Evolutionary conservation across 2,888 invertebrate genomes (phyloP).

Genomic region (Mesorhabditis spiculigera): DNA sequence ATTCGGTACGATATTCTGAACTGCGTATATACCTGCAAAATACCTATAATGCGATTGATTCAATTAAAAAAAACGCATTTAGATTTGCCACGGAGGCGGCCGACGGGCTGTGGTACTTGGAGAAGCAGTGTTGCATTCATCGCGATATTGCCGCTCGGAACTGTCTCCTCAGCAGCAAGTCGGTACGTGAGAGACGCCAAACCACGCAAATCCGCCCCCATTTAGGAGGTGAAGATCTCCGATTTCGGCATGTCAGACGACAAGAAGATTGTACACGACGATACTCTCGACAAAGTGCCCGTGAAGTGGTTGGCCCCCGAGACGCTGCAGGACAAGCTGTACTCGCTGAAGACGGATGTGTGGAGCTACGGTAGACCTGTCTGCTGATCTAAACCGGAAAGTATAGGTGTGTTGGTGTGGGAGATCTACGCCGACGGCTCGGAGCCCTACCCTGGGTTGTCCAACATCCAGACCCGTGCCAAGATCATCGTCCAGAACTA

Average conservation of each 20-base stretch:
- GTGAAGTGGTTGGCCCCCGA: slow-evolving; percentile 55
- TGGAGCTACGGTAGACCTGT: slow-evolving; percentile 24
- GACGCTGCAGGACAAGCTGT: slow-evolving; percentile 45
- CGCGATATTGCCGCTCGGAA: slow-evolving; percentile 81
- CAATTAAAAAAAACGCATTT: slow-evolving; percentile 9
- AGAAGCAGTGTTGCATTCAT: slow-evolving; percentile 78
- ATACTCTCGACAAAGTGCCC: slow-evolving; percentile 51
- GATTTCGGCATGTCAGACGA: slow-evolving; percentile 58
- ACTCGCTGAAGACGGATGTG: slow-evolving; percentile 47
- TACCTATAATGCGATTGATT: too few relatives aligned
- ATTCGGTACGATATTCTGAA: too few relatives aligned
- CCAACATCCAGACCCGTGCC: slow-evolving; percentile 47
- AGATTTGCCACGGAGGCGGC: slow-evolving; percentile 64
- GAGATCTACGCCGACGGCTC: slow-evolving; percentile 49
- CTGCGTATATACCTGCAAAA: too few relatives aligned
- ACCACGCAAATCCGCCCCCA: not conserved
- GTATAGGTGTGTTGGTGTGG: slow-evolving; percentile 35
- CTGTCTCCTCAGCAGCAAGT: slow-evolving; percentile 65
- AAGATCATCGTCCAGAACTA: slow-evolving; percentile 48
- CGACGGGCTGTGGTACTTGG: slow-evolving; percentile 77
- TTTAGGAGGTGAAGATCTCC: slow-evolving; percentile 55
- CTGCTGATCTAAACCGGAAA: too few relatives aligned
- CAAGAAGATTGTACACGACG: slow-evolving; percentile 38
- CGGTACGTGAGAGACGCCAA: slow-evolving; percentile 13
- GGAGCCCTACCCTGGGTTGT: slow-evolving; percentile 50